Conservation (phyloP, 2,797 vertebrate species). For the Remorina albescens region DNA sequence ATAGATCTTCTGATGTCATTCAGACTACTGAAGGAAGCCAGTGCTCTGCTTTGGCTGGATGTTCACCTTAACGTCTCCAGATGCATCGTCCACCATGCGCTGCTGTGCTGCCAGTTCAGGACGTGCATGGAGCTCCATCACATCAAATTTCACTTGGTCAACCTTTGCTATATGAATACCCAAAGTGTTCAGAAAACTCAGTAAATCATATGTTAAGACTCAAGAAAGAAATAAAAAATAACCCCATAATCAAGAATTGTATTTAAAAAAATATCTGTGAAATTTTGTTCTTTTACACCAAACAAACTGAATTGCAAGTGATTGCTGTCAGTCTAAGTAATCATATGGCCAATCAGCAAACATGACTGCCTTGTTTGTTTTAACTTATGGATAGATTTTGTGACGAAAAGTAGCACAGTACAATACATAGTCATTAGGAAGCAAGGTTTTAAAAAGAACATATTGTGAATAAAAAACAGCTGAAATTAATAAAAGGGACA, state of each 20-base stretch:
- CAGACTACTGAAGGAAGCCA: background rate
- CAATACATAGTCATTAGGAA: no score
- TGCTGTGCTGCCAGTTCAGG: constrained; percentile 92
- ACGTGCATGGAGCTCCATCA: constrained; percentile 88
- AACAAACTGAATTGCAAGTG: background rate
- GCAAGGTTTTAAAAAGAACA: background rate
- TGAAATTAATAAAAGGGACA: background rate
- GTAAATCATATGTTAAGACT: fast-evolving
- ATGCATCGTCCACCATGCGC: constrained; percentile 92
- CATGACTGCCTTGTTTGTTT: background rate
- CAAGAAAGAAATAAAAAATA: background rate
- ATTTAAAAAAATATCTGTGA: background rate
- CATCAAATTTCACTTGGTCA: constrained; percentile 91
- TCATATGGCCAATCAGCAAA: background rate
- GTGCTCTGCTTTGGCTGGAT: background rate
- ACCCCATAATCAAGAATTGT: background rate
- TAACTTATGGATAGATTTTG: background rate
- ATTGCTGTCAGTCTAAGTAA: background rate
- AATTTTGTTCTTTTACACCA: no score
- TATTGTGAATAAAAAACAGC: background rate
- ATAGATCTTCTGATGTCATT: background rate
- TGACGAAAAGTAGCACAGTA: background rate
- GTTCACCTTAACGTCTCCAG: constrained; percentile 87
- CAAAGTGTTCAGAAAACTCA: background rate
- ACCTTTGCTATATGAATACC: constrained; percentile 85